Conservation (phyloP, 2,797 vertebrate species). For the Darevskia nairensis region DNA sequence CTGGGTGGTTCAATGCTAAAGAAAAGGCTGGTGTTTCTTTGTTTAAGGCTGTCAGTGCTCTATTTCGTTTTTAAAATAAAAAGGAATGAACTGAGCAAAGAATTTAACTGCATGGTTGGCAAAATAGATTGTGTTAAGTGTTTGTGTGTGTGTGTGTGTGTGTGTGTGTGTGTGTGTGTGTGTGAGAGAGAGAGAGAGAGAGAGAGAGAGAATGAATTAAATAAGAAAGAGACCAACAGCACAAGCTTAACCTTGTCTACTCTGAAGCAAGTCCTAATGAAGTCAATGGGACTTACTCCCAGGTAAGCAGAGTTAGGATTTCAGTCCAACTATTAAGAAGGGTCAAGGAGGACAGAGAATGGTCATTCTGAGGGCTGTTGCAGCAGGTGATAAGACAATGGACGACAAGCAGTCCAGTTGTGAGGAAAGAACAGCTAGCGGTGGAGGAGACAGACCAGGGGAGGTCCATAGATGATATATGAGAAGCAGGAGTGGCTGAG, state of each 20-base stretch:
- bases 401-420: not conserved
- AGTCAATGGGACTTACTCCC: too few species aligned
- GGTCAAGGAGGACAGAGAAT: not conserved
- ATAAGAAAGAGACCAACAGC: too few species aligned
- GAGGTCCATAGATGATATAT: not conserved
- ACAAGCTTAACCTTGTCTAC: too few species aligned
- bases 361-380: not conserved
- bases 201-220: too few species aligned
- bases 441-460: not conserved
- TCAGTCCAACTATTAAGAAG: not conserved
- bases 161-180: too few species aligned
- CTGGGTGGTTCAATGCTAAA: not conserved
- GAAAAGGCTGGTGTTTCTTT: not conserved
- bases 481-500: too few species aligned
- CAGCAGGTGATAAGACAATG: not conserved
- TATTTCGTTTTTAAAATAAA: not conserved
- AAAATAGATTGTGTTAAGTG: not conserved
- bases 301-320: not conserved
- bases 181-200: too few species aligned
- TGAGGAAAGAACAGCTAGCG: not conserved
- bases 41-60: not conserved
- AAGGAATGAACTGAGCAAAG: too few species aligned
- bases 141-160: too few species aligned
- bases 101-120: too few species aligned
- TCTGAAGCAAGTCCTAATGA: too few species aligned